These are phyloP conservation scores for Drepanosiphum platanoidis DNA, from an alignment of 2,888 invertebrate species.

Conservation along the genomic window DNA sequence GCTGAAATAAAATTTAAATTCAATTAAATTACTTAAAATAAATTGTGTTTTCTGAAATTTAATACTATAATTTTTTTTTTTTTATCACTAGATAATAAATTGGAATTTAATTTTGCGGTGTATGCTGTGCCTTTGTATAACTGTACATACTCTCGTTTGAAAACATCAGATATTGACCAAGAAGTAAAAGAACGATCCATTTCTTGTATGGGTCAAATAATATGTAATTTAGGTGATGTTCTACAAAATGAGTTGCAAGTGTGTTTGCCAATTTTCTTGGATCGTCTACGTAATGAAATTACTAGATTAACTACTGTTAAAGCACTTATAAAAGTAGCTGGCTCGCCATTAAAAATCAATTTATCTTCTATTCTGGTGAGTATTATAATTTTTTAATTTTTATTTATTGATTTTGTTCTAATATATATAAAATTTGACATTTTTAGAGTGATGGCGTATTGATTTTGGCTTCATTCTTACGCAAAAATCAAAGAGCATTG, in stretches of 20 bases:
- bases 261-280: slow-evolving; percentile 94
- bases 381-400: slow-evolving; percentile 57
- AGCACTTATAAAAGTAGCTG: slow-evolving; percentile 92
- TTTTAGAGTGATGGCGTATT: slow-evolving; percentile 86
- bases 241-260: slow-evolving; percentile 80
- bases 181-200: slow-evolving; percentile 99
- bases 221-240: slow-evolving; percentile 90
- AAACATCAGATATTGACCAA: slow-evolving; percentile 97
- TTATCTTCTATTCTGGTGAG: slow-evolving; percentile 81
- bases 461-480: slow-evolving; percentile 89
- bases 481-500: slow-evolving; percentile 95
- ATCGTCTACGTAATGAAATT: slow-evolving; percentile 95
- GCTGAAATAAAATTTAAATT: slow-evolving; percentile 11
- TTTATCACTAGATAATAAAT: slow-evolving; percentile 67
- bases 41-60: slow-evolving; percentile 64
- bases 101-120: slow-evolving; percentile 79
- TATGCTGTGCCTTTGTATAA: slow-evolving; percentile 84
- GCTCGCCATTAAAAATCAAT: slow-evolving; percentile 87
- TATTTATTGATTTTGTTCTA: slow-evolving; percentile 37
- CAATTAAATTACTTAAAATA: slow-evolving; percentile 37
- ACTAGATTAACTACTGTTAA: slow-evolving; percentile 96
- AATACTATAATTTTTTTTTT: too few relatives aligned
- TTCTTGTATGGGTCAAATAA: slow-evolving; percentile 94
- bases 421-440: slow-evolving; percentile 46
- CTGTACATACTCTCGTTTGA: slow-evolving; percentile 85